A percentile compares a stretch with the other conserved stretches of the same genome.
These are phyloP conservation scores for Eutolmus rufibarbis DNA, from an alignment of 2,888 invertebrate genomes.

Conservation along the genomic window DNA sequence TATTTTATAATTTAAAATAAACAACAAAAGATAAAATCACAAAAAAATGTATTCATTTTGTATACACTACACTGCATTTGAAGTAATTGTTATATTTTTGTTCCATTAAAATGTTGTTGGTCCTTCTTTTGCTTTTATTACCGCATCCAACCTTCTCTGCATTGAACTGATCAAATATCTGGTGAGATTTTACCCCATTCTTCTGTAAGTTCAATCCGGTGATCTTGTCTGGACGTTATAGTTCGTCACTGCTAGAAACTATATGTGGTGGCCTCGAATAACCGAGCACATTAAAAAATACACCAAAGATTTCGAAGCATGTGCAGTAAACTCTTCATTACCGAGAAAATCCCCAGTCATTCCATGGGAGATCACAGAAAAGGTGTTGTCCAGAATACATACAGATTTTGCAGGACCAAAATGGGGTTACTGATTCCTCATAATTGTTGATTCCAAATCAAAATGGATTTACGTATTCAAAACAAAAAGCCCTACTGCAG, in stretches of 20 bases:
- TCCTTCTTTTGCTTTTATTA: too few relatives aligned
- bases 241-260: conserved; percentile 13
- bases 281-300: conserved; percentile 4
- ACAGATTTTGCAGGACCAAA: conserved; percentile 39
- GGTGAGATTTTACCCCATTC: too few relatives aligned
- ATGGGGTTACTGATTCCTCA: conserved; percentile 32
- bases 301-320: neutral
- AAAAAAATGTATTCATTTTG: too few relatives aligned
- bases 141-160: too few relatives aligned
- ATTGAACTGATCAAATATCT: too few relatives aligned
- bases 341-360: neutral
- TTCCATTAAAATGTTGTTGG: too few relatives aligned
- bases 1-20: too few relatives aligned
- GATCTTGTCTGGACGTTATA: too few relatives aligned
- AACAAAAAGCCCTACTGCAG: conserved; percentile 31
- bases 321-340: neutral
- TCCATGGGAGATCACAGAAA: neutral
- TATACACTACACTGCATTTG: too few relatives aligned
- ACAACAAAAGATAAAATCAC: too few relatives aligned
- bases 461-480: conserved; percentile 42
- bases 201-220: too few relatives aligned
- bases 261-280: conserved; percentile 40
- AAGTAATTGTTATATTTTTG: too few relatives aligned
- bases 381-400: conserved; percentile 25
- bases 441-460: conserved; percentile 40